Base-by-base conservation (phyloP, 2,113 vertebrate genomes). In the Diglossa brunneiventris region DNA sequence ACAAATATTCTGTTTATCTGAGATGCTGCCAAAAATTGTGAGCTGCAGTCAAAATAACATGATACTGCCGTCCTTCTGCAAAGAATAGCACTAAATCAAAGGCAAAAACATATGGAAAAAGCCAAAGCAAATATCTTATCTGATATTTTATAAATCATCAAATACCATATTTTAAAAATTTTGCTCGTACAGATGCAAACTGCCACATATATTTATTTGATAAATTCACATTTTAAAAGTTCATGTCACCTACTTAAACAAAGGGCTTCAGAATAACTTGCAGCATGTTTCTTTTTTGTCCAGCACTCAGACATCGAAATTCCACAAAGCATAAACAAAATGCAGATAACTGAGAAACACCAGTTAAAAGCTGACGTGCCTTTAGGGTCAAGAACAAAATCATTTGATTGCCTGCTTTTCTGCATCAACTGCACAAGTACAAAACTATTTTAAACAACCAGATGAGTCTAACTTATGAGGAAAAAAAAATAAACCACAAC, bases 1-100 rank as follows among this genome's bases (percentile, higher is more conserved):
- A 95, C 96, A 98, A 97, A 96, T 97, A 97, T 96, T 96, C 85
- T 97, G 96, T 97, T 98, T 97, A 97, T 97, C 95, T 97, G 96
- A 98, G 97, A 96, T 66, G 85, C 88, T 96, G 98, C 97, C 98
- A 98, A 96, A 91, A 96, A 72, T 74, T 61, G 73, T 70, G 95
- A 96, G 96, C 91, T 91, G 91, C 93, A 96, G 96, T 97, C 94
- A 97, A 96, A 97, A 96, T 89, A 96, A 95, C 86, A 88, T 70
- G 89, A 96, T 64, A 83, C 88, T 82, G 78, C 82, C 22, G 52
- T 89, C 84, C 96, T 96, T 87, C 87, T 95, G 92, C 87, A 92
- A 96, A 96, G 89, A 77, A 91, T 12, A 94, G 58, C 87, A 93
- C 20, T 72, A 96, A 97, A 95, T 96, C 96, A 96, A 93, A 89